phyloP scores from a whole-genome alignment of 2,113 vertebrate species.

The Petrocephalus zakoni region DNA sequence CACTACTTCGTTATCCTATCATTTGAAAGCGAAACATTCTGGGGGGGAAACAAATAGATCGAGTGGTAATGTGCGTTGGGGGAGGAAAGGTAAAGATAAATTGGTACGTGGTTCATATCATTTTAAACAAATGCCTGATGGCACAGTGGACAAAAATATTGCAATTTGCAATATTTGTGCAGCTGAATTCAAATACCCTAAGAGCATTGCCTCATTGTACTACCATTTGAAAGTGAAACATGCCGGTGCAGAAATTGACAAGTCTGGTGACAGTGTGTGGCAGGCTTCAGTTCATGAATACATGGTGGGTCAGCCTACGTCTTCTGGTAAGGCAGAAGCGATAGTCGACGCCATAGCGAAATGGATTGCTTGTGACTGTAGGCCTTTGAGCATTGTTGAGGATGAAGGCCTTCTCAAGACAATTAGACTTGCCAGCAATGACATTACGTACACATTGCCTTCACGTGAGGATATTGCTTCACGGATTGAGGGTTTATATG shows the following conservation, averaged over 20 bases:
- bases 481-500: neutral
- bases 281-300: neutral
- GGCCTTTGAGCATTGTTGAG: neutral
- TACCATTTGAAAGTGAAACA: neutral
- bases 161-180: neutral
- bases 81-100: neutral
- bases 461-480: neutral
- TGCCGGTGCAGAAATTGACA: neutral
- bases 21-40: neutral
- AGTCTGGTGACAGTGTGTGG: neutral
- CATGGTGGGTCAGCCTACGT: neutral
- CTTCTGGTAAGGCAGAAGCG: neutral
- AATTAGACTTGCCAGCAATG: neutral
- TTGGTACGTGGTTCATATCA: neutral
- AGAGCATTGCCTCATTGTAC: neutral
- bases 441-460: neutral
- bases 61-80: neutral
- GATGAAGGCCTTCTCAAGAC: neutral
- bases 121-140: neutral
- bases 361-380: neutral
- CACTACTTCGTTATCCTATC: neutral
- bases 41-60: neutral
- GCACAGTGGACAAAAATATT: neutral
- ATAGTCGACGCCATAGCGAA: neutral
- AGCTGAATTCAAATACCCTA: neutral